These are phyloP conservation scores for Orientallactaga sibirica DNA, from an alignment of 2,797 vertebrate species.

Conservation along the genomic window DNA sequence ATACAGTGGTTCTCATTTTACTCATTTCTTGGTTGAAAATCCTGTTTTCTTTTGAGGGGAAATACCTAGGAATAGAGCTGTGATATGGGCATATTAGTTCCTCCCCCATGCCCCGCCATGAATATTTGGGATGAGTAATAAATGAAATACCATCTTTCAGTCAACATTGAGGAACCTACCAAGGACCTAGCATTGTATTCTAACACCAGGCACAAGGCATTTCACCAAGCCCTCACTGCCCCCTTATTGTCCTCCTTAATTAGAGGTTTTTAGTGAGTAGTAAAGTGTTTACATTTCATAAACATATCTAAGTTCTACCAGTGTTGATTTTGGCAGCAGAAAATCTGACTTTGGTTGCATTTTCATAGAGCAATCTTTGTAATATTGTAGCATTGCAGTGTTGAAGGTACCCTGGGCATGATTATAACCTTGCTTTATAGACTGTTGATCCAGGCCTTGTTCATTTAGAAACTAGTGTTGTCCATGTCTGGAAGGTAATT, in stretches of 20 bases:
- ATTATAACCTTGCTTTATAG: background rate
- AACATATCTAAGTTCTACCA: background rate
- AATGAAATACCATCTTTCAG: rapidly evolving
- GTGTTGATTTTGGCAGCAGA: background rate
- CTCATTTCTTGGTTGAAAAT: background rate
- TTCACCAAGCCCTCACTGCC: background rate
- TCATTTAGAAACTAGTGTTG: background rate
- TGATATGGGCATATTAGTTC: background rate
- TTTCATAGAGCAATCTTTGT: slow-evolving; percentile 32
- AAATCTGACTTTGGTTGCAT: slow-evolving; percentile 30
- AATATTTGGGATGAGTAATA: background rate
- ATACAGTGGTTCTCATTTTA: background rate
- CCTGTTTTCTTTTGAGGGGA: background rate
- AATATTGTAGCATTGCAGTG: background rate
- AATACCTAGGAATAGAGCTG: background rate
- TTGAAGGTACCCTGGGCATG: background rate
- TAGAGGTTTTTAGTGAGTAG: background rate
- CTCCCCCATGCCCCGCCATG: background rate
- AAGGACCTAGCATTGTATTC: background rate
- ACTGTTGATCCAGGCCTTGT: background rate
- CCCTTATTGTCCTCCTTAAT: background rate
- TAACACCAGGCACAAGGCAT: background rate
- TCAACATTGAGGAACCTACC: rapidly evolving
- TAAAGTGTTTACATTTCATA: background rate
- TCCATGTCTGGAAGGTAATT: background rate